A percentile compares a stretch with the other conserved stretches of the same genome.
These are phyloP conservation scores for Ahaetulla prasina DNA, from an alignment of 2,113 vertebrate genomes.

Conservation along the genomic window DNA sequence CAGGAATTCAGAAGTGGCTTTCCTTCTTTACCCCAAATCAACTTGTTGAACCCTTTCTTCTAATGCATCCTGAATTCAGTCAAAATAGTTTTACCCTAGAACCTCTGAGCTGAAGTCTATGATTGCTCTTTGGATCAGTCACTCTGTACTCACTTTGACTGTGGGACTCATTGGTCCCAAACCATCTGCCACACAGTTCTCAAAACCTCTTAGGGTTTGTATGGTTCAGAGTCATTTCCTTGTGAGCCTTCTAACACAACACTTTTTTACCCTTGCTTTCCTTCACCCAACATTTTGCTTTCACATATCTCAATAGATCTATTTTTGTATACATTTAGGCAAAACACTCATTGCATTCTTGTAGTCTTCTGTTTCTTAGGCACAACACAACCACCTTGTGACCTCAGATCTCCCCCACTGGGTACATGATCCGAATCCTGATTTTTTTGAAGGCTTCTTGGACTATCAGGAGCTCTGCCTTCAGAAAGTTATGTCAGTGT, in stretches of 20 bases:
- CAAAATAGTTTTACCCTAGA: background rate
- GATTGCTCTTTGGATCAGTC: background rate
- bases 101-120: background rate
- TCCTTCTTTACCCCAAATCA: background rate
- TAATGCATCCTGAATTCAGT: background rate
- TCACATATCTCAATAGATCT: background rate
- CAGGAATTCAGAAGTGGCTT: background rate
- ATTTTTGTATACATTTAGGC: background rate
- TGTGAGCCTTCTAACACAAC: background rate
- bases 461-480: background rate
- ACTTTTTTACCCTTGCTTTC: background rate
- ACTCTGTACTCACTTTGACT: background rate
- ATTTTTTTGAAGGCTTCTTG: background rate
- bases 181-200: background rate
- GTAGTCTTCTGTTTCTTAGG: background rate
- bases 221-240: background rate
- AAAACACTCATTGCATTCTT: background rate
- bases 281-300: background rate
- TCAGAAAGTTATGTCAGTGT: background rate
- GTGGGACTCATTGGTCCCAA: background rate
- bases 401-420: background rate
- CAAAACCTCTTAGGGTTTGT: background rate
- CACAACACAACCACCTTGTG: background rate
- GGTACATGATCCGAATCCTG: background rate
- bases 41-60: background rate